Evolutionary conservation across 2,113 vertebrate species (phyloP).

Genomic region (Clupea harengus): DNA sequence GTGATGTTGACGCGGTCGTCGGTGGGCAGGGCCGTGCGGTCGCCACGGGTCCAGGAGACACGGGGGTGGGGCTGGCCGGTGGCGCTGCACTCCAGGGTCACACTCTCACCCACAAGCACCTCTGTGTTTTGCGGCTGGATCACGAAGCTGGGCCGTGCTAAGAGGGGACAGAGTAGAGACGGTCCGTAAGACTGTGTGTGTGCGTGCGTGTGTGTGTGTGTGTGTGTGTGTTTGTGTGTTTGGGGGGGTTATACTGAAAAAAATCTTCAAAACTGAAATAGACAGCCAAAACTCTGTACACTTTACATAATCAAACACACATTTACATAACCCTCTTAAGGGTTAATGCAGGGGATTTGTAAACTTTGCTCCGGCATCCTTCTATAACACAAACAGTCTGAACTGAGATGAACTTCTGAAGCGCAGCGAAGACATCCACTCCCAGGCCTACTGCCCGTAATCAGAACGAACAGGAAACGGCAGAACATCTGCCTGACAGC

Average conservation of each 20-base stretch:
- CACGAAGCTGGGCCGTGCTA: conserved; percentile 92
- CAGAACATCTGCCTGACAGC: conserved; percentile 55
- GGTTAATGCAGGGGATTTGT: not conserved
- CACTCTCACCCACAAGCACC: conserved; percentile 92
- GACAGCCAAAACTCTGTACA: not conserved
- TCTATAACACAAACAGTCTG: not conserved
- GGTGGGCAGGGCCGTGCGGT: conserved; percentile 82
- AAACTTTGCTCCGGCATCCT: not conserved
- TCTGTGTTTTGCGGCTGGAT: conserved; percentile 98
- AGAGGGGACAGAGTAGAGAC: not conserved
- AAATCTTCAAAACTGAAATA: not conserved
- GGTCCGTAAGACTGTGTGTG: not conserved
- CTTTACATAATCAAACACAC: not conserved
- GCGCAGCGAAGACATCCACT: not conserved
- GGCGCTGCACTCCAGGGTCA: conserved; percentile 95
- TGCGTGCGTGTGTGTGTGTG: not conserved
- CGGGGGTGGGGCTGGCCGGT: conserved; percentile 87
- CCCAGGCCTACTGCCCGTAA: conserved; percentile 35
- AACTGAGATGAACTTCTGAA: not conserved
- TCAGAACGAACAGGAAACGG: conserved; percentile 52
- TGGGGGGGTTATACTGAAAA: not conserved
- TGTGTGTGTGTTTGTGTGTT: not conserved
- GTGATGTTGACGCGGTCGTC: conserved; percentile 88
- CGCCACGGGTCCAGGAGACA: conserved; percentile 89
- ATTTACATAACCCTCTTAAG: conserved; percentile 12